Conservation (phyloP, 2,797 vertebrate genomes). For the Mus caroli region DNA sequence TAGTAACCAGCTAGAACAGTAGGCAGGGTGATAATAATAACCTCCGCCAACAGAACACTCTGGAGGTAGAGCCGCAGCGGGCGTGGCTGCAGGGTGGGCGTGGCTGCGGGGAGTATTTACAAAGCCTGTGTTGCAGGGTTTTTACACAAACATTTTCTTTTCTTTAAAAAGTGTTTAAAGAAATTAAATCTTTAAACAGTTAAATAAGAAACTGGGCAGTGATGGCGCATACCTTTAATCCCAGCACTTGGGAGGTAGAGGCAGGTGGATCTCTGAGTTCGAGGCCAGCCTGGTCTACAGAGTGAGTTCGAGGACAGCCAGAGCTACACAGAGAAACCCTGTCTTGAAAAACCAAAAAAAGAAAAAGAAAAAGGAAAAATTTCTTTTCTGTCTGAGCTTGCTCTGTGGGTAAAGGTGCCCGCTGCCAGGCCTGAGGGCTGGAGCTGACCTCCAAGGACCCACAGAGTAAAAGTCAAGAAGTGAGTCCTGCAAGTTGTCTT, state of each 20-base stretch:
- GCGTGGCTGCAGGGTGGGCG: neutral
- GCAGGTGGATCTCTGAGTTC: neutral
- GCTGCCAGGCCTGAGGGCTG: neutral
- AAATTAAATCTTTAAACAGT: neutral
- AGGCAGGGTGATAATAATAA: constrained; percentile 16
- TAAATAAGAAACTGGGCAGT: neutral
- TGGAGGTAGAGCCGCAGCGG: neutral
- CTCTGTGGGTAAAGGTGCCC: neutral
- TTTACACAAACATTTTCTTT: neutral
- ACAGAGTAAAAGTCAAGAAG: neutral
- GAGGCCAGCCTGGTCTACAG: neutral
- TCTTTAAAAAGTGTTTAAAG: neutral
- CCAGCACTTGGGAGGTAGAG: neutral
- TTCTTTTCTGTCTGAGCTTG: neutral
- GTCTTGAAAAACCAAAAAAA: neutral
- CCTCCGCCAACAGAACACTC: neutral
- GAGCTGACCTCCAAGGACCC: neutral
- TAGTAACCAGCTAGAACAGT: neutral
- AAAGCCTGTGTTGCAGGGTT: neutral
- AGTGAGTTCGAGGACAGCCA: neutral
- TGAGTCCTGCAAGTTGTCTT: neutral
- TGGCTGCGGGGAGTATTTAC: constrained; percentile 19
- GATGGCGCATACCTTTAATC: neutral
- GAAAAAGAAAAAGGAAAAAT: neutral
- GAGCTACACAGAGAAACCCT: neutral